Evolutionary conservation across 2,113 vertebrate species (phyloP), one percentile per base, ranked within the genome.

Genomic region (Nothoprocta perdicaria): DNA sequence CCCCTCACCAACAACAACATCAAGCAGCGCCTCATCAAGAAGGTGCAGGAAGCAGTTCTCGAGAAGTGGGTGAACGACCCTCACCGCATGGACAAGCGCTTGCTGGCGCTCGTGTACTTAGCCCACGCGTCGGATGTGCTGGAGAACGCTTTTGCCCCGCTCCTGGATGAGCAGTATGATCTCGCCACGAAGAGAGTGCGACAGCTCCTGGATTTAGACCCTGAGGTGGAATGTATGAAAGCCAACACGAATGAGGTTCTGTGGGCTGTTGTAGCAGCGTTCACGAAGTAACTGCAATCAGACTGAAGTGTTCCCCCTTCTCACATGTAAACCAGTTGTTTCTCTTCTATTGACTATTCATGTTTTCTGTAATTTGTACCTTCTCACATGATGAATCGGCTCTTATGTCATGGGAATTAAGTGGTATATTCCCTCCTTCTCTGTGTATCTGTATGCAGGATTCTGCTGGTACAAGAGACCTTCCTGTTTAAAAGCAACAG

Each of bases 1-100:
- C 99, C 99, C 27, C 98, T 99, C 85, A 99, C 98, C 97, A 99
- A 99, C 97, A 98, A 98, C 97, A 98, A 98, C 95, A 99, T 99
- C 95, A 99, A 99, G 87, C 99, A 99, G 90, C 98, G 98, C 41
- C 98, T 99, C 96, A 98, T 99, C 96, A 99, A 98, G 97, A 99
- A 98, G 96, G 98, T 99, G 23, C 99, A 99, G 84, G 99, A 99
- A 95, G 98, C 98, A 0, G 98, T 99, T 89, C 98, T 99, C 94
- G 98, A 99, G 94, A 98, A 98, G 86, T 99, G 99, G 99, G 98
- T 99, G 76, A 99, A 99, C 2, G 99, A 99, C 95, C 98, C 99
- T 3, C 98, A 99, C 68, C 98, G 98, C 90, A 99, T 99, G 98
- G 99, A 99, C 98, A 99, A 98, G 95, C 98, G 99, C 33, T 86